Evolutionary conservation across 2,113 vertebrate species (phyloP).

Genomic region (Felis catus): F.catus_Fca126_mat1.0 CM031427.1:35012501-35013000

Average conservation of each 20-base stretch:
- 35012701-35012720: background rate
- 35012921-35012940: background rate
- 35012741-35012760: background rate
- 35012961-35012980: background rate
- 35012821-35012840: background rate
- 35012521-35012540: too few species aligned
- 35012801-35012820: background rate
- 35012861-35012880: conserved; percentile 27
- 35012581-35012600: background rate
- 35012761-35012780: background rate
- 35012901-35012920: conserved; percentile 26
- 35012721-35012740: rapidly evolving
- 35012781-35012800: background rate
- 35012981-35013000: background rate
- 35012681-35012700: background rate
- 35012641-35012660: background rate
- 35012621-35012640: rapidly evolving
- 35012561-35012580: background rate
- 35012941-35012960: background rate
- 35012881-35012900: conserved; percentile 15
- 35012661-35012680: background rate
- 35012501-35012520: background rate
- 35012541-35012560: background rate
- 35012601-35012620: background rate
- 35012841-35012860: background rate